Evolutionary conservation across 2,888 invertebrate genomes (phyloP).

Genomic region (Schrankia costaestrigalis): DNA sequence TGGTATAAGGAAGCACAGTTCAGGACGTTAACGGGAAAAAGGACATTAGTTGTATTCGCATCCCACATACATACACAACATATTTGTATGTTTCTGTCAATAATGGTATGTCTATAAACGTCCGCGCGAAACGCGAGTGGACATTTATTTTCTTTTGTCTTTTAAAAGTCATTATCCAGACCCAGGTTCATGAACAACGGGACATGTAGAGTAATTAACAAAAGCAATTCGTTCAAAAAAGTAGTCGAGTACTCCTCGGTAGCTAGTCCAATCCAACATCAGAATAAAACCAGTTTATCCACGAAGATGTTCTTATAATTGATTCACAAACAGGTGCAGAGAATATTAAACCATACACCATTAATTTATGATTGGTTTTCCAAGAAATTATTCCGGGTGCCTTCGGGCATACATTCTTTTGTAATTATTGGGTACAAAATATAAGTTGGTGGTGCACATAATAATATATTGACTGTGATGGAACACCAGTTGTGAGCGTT

Average conservation of each 20-base stretch:
- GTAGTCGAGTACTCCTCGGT: slow-evolving; percentile 23
- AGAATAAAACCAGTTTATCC: slow-evolving; percentile 44
- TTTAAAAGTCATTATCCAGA: background rate
- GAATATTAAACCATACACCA: slow-evolving; percentile 47
- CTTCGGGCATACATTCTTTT: slow-evolving; percentile 47
- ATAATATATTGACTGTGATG: slow-evolving; percentile 43
- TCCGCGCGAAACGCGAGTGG: too few relatives aligned
- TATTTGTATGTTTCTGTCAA: too few relatives aligned
- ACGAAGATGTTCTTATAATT: slow-evolving; percentile 45
- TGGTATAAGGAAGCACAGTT: too few relatives aligned
- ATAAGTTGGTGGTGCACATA: slow-evolving; percentile 45
- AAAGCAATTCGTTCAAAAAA: slow-evolving; percentile 30
- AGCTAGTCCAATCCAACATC: slow-evolving; percentile 32
- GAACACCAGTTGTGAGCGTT: background rate
- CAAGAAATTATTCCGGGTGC: slow-evolving; percentile 21
- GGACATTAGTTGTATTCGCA: too few relatives aligned
- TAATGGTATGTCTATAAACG: too few relatives aligned
- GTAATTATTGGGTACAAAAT: slow-evolving; percentile 58
- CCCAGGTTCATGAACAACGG: slow-evolving; percentile 25
- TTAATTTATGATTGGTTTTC: slow-evolving; percentile 42
- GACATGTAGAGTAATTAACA: slow-evolving; percentile 25
- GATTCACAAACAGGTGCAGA: slow-evolving; percentile 45
- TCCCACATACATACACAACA: too few relatives aligned
- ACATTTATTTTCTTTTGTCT: background rate
- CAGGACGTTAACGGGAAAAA: too few relatives aligned